Evolutionary conservation across 2,113 vertebrate species (phyloP).

Genomic region (Lophius piscatorius): DNA sequence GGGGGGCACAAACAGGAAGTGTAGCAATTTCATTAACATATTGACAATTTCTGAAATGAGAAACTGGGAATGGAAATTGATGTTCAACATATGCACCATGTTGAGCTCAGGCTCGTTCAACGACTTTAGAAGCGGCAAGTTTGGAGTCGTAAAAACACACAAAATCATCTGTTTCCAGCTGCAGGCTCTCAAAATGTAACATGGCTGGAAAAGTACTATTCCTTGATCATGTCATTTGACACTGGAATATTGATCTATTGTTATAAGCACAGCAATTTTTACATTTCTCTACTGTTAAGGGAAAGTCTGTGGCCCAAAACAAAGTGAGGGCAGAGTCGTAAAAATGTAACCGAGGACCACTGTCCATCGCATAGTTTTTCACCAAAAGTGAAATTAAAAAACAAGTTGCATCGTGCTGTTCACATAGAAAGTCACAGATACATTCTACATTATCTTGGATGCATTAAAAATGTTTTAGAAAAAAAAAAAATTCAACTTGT

Average conservation of each 20-base stretch:
- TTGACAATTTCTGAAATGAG: conserved; percentile 61
- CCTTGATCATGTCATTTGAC: conserved; percentile 50
- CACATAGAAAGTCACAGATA: too few species aligned
- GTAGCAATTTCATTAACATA: conserved; percentile 62
- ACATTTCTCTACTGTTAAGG: conserved; percentile 46
- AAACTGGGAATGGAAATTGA: conserved; percentile 46
- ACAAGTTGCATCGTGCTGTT: too few species aligned
- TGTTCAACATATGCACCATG: conserved; percentile 27
- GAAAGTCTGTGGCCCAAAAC: conserved; percentile 45
- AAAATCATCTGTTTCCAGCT: conserved; percentile 9
- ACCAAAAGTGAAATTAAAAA: conserved; percentile 65
- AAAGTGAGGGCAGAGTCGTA: conserved; percentile 50
- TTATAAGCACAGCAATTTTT: conserved; percentile 30
- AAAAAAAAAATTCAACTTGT: too few species aligned
- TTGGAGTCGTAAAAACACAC: conserved; percentile 16
- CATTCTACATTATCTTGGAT: too few species aligned
- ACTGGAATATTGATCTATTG: conserved; percentile 52
- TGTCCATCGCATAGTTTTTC: too few species aligned
- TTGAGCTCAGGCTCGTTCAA: conserved; percentile 17
- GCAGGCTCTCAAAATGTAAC: conserved; percentile 7
- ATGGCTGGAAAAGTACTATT: conserved; percentile 3
- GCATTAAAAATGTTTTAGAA: too few species aligned
- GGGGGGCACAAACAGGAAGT: conserved; percentile 49
- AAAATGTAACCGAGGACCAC: conserved; percentile 59
- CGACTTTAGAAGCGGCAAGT: conserved; percentile 21